Base-by-base conservation (phyloP, 2,888 invertebrate species). In the Fabriciana adippe region DNA sequence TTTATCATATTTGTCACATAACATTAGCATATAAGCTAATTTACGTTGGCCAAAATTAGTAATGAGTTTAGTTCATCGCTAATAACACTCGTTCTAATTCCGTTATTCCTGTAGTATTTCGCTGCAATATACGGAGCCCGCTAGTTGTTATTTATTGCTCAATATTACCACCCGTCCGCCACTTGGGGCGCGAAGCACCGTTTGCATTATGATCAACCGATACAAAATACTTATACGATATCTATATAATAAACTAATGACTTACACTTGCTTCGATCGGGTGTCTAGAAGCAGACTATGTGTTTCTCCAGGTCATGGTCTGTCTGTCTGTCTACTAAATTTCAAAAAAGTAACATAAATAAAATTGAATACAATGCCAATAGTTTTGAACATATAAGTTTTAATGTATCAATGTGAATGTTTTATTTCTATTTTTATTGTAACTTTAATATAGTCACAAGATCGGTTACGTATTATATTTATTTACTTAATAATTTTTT, bases 141-240 rank as follows among this genome's bases (percentile, higher is more conserved):
- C 69, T 74, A 71, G 70, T 73, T 73, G 73, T 74, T 74, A 76
- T 76, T 76, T 76, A 76, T 76, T 70, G 73, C 73, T 68, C 69
- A 67, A 72, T 73, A 73, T 73, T 70, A 71, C 61, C 68, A 71
- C 61, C 68, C 60, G 66, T 70, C 68, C 68, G 68, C 73, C 66
- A 76, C 75, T 75, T 72, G 72, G 69, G 66, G 70, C 51, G 68
- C 69, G 67, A 11, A 54, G 35, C 48, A 61, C 61, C 59, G 69
- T 69, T 69, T 53, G 31, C 64, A 66, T 56, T 56, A 48, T 50
- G 50, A 47, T 48, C n/a, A 51, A n/a, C 15, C 67, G 62, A 62
- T 18, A 15, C 18, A 14, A 45, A 15, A 55, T 61, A 3, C 41
- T 0, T 15, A 66, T 16, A 31, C 14, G 48, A 50, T 14, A 60